Evolutionary conservation across 2,888 invertebrate species (phyloP).

Genomic region (Drosophila putrida): DNA sequence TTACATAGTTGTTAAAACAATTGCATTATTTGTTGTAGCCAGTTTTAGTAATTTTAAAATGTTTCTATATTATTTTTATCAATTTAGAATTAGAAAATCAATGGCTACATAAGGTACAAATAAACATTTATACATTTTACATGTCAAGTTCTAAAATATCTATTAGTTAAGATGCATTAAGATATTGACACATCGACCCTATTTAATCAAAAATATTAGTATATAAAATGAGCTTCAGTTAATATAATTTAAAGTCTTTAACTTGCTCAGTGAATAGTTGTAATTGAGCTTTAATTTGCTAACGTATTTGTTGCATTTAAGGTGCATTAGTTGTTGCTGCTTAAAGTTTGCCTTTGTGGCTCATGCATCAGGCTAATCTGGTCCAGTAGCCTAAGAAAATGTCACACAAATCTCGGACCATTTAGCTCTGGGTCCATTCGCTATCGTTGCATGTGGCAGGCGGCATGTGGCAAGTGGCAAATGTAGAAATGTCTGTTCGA

Average conservation of each 20-base stretch:
- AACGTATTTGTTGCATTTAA: constrained; percentile 18
- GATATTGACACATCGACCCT: no score
- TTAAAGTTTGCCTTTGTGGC: constrained; percentile 31
- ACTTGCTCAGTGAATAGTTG: neutral
- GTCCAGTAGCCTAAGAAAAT: constrained; percentile 47
- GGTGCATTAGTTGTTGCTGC: constrained; percentile 23
- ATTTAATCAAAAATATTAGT: neutral
- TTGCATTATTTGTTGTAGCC: no score
- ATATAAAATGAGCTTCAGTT: no score
- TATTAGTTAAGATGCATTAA: no score
- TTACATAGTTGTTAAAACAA: no score
- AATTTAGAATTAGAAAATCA: no score
- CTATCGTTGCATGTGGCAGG: constrained; percentile 17
- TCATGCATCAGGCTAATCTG: constrained; percentile 74
- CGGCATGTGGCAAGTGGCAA: constrained; percentile 14
- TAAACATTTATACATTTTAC: no score
- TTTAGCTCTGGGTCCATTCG: constrained; percentile 47
- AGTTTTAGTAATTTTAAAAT: no score
- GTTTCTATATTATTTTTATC: no score
- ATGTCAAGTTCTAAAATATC: no score
- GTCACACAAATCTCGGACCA: constrained; percentile 72
- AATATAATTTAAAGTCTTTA: neutral
- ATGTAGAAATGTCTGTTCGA: constrained; percentile 65
- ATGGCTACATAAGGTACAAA: no score
- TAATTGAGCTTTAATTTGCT: constrained; percentile 4